Evolutionary conservation across 2,113 vertebrate species (phyloP).

Genomic region (Pongo pygmaeus): DNA sequence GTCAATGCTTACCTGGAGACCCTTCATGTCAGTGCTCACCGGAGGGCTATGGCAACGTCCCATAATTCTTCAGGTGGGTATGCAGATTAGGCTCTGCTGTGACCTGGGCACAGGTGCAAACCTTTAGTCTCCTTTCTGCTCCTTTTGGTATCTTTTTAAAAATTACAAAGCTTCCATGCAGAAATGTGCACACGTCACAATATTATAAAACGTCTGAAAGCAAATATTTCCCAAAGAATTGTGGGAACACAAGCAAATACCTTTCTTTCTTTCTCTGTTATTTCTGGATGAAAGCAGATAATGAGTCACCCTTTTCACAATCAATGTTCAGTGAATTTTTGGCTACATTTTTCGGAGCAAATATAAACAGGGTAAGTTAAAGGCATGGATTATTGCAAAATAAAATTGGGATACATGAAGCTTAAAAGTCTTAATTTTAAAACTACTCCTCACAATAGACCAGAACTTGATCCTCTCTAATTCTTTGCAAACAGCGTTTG

Average conservation of each 20-base stretch:
- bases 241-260: conserved; percentile 70
- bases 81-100: not conserved
- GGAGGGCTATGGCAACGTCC: not conserved
- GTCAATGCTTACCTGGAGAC: not conserved
- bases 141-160: conserved; percentile 48
- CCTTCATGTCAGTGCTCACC: not conserved
- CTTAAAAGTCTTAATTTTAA: conserved; percentile 81
- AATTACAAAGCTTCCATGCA: conserved; percentile 63
- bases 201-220: conserved; percentile 74
- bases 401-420: conserved; percentile 76
- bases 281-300: conserved; percentile 68
- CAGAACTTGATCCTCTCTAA: conserved; percentile 76
- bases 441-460: conserved; percentile 71
- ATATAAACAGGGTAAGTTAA: conserved; percentile 76
- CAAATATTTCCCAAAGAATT: conserved; percentile 72
- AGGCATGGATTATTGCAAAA: conserved; percentile 75
- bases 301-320: conserved; percentile 75
- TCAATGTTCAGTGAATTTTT: conserved; percentile 70
- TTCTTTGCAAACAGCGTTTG: conserved; percentile 75
- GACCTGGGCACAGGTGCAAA: not conserved
- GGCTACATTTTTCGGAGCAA: conserved; percentile 74
- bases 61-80: not conserved
- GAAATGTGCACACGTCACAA: conserved; percentile 47
- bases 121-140: conserved; percentile 30
- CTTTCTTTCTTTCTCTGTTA: conserved; percentile 60